Base-by-base conservation (phyloP, 1,140 invertebrate genomes). In the Stenopsyche tienmushanensis region DNA sequence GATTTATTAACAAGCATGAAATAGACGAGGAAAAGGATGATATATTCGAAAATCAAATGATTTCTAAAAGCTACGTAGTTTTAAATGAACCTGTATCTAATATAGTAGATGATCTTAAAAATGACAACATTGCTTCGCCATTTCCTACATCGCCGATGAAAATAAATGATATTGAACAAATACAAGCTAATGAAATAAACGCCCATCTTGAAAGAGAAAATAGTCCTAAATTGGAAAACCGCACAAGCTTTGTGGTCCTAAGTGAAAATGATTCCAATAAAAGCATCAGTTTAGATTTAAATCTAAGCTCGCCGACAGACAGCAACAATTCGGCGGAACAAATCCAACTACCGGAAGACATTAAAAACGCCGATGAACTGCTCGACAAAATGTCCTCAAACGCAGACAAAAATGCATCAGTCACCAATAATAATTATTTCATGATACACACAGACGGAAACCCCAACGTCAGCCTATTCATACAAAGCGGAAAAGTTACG, bases 391-490 rank as follows among this genome's bases (percentile, higher is more conserved):
- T 25, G 34, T 1, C 2, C 5, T 34, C 29, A 13, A 34, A 34
- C 29, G 13, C 5, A 9, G 23, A 26, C 5, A 18, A 57, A 44
- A 26, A 26, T 5, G 3, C 41, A 21, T 26, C 18, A 57, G 0
- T 47, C 5, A 15, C 41, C 1, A 47, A n/a, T n/a, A 60, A 26
- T 26, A 60, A 60, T 29, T 45, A 47, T 26, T 49, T 60, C 13
- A 47, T 47, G 42, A 34, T 57, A 1, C 41, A 60, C 15, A 29
- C 42, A 29, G 34, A 18, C 18, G 42, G 42, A 13, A 47, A 24
- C 17, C 57, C 21, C 17, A 47, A 47, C 21, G 57, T 60, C 8
- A 70, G 68, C 23, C n/a, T 70, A 9, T 70, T 64, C 39, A 70
- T 65, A 41, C 68, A 63, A 25, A 59, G 66, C 15, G 64, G 68